Evolutionary conservation across 2,113 vertebrate species (phyloP).

Genomic region (Saimiri boliviensis): DNA sequence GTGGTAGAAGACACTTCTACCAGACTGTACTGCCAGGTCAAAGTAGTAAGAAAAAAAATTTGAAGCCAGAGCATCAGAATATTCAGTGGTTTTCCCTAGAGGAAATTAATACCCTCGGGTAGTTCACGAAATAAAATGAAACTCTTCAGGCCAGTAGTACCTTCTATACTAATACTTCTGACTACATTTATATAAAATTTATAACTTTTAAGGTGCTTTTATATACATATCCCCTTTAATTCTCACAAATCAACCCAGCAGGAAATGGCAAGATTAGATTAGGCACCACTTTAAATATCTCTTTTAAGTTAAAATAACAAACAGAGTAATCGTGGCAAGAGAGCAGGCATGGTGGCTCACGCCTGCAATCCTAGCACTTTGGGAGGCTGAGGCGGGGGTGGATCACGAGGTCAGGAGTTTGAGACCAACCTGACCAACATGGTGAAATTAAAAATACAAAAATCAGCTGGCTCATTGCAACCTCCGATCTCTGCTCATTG

Average conservation of each 20-base stretch:
- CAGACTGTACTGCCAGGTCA: conserved; percentile 3
- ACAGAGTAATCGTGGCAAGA: not conserved
- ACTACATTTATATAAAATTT: conserved; percentile 12
- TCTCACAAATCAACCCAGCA: not conserved
- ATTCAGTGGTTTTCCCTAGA: conserved; percentile 23
- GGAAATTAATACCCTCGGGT: conserved; percentile 49
- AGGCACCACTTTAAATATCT: not conserved
- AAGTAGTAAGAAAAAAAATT: conserved; percentile 51
- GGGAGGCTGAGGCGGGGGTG: no score
- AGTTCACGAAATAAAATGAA: conserved; percentile 76
- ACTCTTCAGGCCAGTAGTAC: conserved; percentile 34
- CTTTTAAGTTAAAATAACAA: not conserved
- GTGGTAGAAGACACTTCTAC: not conserved
- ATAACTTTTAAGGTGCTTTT: conserved; percentile 21
- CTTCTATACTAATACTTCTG: not conserved
- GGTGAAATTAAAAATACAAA: no score
- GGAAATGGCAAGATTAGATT: not conserved
- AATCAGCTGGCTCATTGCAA: no score
- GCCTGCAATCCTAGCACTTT: no score
- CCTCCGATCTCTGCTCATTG: no score
- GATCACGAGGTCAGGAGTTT: no score
- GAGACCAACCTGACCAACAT: no score
- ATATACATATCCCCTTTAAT: not conserved
- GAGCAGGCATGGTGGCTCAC: no score
- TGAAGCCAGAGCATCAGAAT: not conserved